Evolutionary conservation across 2,888 invertebrate species (phyloP).

Genomic region (Chouioia cunea): DNA sequence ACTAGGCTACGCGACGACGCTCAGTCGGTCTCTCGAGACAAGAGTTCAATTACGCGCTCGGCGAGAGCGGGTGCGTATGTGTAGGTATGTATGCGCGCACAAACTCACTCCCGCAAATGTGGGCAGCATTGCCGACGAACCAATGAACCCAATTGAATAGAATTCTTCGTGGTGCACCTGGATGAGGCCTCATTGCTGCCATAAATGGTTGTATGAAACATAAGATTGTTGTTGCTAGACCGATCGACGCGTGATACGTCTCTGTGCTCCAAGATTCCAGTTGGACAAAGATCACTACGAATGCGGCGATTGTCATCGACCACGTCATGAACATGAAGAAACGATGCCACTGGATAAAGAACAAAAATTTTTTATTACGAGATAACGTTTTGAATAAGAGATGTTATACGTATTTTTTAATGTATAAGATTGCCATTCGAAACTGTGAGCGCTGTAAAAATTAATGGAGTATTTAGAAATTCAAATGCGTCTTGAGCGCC

Average conservation of each 20-base stretch:
- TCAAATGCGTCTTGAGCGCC: too few species aligned
- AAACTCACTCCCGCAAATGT: constrained; percentile 87
- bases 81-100: too few species aligned
- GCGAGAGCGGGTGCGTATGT: too few species aligned
- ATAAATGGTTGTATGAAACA: constrained; percentile 90
- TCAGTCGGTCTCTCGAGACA: too few species aligned
- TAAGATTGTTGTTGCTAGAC: constrained; percentile 81
- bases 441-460: too few species aligned
- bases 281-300: constrained; percentile 86
- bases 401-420: too few species aligned
- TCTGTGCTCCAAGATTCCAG: constrained; percentile 80
- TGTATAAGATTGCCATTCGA: too few species aligned
- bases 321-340: constrained; percentile 87
- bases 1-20: too few species aligned
- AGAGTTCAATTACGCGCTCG: too few species aligned
- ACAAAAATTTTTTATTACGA: too few species aligned
- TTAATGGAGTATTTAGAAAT: too few species aligned
- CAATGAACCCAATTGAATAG: constrained; percentile 95
- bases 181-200: constrained; percentile 88
- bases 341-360: constrained; percentile 84
- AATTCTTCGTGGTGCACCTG: constrained; percentile 82
- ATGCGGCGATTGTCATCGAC: constrained; percentile 82
- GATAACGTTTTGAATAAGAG: too few species aligned
- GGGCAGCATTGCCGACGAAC: constrained; percentile 88
- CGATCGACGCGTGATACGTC: constrained; percentile 88